Evolutionary conservation across 2,113 vertebrate species (phyloP).

Genomic region (Melanerpes aurifrons): DNA sequence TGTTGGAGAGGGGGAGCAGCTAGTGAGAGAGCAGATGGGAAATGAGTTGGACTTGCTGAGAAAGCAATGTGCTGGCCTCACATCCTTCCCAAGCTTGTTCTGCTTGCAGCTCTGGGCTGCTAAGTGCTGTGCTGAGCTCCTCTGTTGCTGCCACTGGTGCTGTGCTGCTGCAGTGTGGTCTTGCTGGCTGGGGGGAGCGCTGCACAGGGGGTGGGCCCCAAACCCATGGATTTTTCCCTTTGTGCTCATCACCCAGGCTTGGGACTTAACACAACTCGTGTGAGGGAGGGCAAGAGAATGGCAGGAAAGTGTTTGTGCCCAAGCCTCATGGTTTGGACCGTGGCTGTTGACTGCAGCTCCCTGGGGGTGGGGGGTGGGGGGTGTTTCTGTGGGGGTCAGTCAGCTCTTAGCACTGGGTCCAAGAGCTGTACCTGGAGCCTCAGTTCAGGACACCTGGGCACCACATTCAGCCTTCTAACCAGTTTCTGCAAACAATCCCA

Average conservation of each 20-base stretch:
- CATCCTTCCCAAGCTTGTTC: not conserved
- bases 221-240: not conserved
- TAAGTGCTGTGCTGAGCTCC: not conserved
- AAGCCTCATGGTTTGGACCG: not conserved
- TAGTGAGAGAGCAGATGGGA: not conserved
- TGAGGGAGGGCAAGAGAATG: not conserved
- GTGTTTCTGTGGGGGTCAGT: not conserved
- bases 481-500: not conserved
- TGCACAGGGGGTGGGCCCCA: not conserved
- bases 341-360: not conserved
- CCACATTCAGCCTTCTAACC: rapidly evolving
- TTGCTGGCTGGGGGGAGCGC: not conserved
- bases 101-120: rapidly evolving
- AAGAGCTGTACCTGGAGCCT: not conserved
- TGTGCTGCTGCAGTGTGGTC: not conserved
- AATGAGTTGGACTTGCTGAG: not conserved
- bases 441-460: not conserved
- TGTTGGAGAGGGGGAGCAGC: not conserved
- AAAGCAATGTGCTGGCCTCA: not conserved
- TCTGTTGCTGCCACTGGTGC: not conserved
- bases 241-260: not conserved
- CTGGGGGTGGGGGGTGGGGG: not conserved
- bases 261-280: not conserved
- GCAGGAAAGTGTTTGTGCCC: not conserved
- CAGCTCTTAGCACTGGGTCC: not conserved